Evolutionary conservation across 2,888 invertebrate genomes (phyloP).

Genomic region (Chalcosyrphus nemorum): DNA sequence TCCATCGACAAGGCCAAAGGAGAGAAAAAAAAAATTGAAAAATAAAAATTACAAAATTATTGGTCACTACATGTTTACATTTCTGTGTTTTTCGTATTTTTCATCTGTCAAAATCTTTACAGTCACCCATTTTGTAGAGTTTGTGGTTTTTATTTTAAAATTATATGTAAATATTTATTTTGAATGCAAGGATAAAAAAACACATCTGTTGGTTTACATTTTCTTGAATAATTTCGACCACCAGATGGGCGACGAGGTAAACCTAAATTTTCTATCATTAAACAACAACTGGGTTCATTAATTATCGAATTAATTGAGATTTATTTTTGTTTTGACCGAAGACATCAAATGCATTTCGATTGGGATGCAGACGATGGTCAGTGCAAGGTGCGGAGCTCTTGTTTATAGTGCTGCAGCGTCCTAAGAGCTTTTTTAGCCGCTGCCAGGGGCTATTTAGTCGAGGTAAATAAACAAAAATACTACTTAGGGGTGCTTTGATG

Average conservation of each 20-base stretch:
- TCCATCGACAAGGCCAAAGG: neutral
- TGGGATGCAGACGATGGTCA: no score
- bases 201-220: conserved; percentile 9
- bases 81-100: neutral
- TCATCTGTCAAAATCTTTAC: conserved; percentile 17
- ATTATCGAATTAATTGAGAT: conserved; percentile 11
- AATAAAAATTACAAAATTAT: neutral
- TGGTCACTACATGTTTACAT: conserved; percentile 28
- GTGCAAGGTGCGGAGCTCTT: no score
- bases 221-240: neutral
- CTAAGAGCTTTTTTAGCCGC: no score
- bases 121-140: neutral
- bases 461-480: no score
- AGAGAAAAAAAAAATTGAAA: neutral
- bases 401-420: no score
- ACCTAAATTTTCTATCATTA: neutral
- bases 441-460: no score
- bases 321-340: conserved; percentile 15
- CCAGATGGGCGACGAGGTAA: conserved; percentile 11
- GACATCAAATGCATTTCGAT: neutral
- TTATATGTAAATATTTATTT: neutral
- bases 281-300: conserved; percentile 8
- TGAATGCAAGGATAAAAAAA: conserved; percentile 24
- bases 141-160: neutral
- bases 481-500: no score